These are phyloP conservation scores for Paramuricea clavata DNA, from an alignment of 92 coral and sea anemone species.

Conservation along the genomic window DNA sequence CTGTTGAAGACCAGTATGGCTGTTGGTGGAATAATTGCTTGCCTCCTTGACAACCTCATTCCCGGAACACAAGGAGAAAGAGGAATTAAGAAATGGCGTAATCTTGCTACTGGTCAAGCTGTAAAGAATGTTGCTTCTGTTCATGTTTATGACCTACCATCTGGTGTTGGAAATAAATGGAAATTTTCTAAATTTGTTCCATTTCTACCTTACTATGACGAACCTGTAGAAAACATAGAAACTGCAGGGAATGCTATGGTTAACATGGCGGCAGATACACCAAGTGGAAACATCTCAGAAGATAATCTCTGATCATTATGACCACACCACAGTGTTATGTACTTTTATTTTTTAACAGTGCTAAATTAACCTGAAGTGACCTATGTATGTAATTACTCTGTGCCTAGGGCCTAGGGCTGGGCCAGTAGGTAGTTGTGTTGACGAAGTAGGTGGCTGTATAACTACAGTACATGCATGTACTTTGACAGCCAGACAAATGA, in stretches of 20 bases:
- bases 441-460: no score
- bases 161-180: conserved; percentile 65
- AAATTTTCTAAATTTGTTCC: conserved; percentile 71
- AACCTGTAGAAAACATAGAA: background rate
- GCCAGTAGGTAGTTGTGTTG: no score
- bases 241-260: background rate
- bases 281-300: background rate
- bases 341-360: no score
- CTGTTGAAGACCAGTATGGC: conserved; percentile 92
- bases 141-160: conserved; percentile 77
- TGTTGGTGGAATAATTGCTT: conserved; percentile 83
- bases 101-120: background rate
- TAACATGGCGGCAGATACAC: background rate
- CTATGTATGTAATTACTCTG: no score
- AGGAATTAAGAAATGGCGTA: conserved; percentile 84
- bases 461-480: no score
- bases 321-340: background rate
- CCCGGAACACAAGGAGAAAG: conserved; percentile 94
- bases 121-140: conserved; percentile 21
- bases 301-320: background rate
- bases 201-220: conserved; percentile 75
- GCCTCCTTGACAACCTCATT: conserved; percentile 89
- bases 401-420: no score
- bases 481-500: no score
- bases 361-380: no score